Evolutionary conservation across 2,113 vertebrate species (phyloP).

Genomic region (Piprites chloris): DNA sequence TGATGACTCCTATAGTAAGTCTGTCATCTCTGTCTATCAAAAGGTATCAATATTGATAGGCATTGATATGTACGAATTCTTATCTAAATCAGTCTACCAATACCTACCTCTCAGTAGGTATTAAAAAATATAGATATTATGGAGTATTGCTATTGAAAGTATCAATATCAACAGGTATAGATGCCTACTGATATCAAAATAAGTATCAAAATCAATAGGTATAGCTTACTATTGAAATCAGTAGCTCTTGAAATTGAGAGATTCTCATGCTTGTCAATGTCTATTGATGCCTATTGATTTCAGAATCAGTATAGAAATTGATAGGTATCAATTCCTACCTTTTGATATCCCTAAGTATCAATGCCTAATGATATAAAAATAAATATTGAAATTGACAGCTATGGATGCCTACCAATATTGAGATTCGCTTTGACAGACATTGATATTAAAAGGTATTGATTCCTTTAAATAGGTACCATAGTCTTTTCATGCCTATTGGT

Average conservation of each 20-base stretch:
- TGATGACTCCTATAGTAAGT: background rate
- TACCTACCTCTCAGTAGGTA: background rate
- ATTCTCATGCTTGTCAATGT: background rate
- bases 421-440: background rate
- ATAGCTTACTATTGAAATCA: background rate
- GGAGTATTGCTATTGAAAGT: background rate
- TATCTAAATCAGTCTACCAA: background rate
- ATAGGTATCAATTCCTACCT: background rate
- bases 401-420: accelerated
- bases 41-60: background rate
- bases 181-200: background rate
- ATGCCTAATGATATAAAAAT: background rate
- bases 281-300: background rate
- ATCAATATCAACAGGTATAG: background rate
- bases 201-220: background rate
- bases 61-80: background rate
- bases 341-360: background rate
- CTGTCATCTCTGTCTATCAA: background rate
- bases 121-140: background rate
- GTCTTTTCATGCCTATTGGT: background rate
- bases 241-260: background rate
- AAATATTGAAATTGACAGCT: background rate
- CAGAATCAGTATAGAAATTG: background rate
- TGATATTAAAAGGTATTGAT: background rate
- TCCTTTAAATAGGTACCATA: background rate